These are phyloP conservation scores for Galaxea fascicularis DNA, from an alignment of 92 coral and sea anemone genomes.

Conservation along the genomic window DNA sequence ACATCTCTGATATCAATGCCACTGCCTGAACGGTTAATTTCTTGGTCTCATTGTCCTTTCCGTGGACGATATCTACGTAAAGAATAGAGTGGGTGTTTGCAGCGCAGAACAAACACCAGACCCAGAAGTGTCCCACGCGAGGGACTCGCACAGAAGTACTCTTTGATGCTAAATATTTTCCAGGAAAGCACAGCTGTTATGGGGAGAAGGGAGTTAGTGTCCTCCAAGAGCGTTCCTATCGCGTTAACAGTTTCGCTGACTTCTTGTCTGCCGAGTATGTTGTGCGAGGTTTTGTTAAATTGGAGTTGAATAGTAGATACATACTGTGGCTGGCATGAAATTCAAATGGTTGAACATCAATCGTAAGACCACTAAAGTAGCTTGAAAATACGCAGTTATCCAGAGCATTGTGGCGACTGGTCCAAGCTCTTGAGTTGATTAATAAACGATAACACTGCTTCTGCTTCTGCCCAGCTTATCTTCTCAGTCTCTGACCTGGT, in stretches of 20 bases:
- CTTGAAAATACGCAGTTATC: slow-evolving; percentile 36
- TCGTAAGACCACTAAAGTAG: slow-evolving; percentile 50
- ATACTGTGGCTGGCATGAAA: slow-evolving; percentile 53
- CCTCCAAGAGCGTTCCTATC: slow-evolving; percentile 60
- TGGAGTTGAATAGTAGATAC: slow-evolving; percentile 68
- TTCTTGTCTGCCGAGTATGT: slow-evolving; percentile 55
- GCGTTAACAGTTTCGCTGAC: slow-evolving; percentile 48
- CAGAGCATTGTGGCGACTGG: slow-evolving; percentile 8
- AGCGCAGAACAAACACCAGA: slow-evolving; percentile 68
- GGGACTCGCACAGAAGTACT: slow-evolving; percentile 58
- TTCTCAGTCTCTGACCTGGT: too few species aligned
- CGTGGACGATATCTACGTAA: slow-evolving; percentile 39
- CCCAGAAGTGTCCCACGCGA: slow-evolving; percentile 84
- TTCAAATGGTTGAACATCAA: slow-evolving; percentile 58
- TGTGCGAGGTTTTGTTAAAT: slow-evolving; percentile 54
- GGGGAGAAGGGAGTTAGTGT: slow-evolving; percentile 56
- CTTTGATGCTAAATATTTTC: slow-evolving; percentile 57
- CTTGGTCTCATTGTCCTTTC: slow-evolving; percentile 24
- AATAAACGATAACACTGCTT: background rate
- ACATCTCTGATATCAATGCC: slow-evolving; percentile 57
- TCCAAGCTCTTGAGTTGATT: background rate
- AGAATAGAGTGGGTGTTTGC: slow-evolving; percentile 27
- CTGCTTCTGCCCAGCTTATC: too few species aligned
- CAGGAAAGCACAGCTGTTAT: slow-evolving; percentile 59
- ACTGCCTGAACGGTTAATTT: slow-evolving; percentile 19